Conservation (phyloP, 1,140 invertebrate species). For the Coelopa frigida region DNA sequence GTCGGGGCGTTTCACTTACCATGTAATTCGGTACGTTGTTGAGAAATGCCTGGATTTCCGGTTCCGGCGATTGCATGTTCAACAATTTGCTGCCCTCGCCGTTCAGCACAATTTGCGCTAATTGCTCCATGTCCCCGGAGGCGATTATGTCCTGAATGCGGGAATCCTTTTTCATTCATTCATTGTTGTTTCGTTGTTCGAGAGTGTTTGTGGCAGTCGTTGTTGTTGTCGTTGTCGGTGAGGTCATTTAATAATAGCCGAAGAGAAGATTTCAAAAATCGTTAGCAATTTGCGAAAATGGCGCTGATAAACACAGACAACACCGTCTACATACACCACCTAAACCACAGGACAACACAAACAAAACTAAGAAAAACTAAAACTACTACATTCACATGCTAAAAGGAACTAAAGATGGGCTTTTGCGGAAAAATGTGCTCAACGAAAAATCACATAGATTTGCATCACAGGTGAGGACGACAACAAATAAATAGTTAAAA, state of each 20-base stretch:
- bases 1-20: constrained; percentile 57
- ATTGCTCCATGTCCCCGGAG: constrained; percentile 76
- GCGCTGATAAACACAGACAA: constrained; percentile 4
- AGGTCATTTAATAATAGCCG: constrained; percentile 4
- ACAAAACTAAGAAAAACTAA: too few relatives aligned
- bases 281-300: neutral
- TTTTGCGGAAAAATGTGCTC: too few relatives aligned
- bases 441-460: too few relatives aligned
- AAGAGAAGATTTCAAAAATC: constrained; percentile 11
- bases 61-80: constrained; percentile 62
- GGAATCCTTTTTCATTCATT: constrained; percentile 42
- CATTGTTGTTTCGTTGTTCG: constrained; percentile 4
- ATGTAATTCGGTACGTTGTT: constrained; percentile 85
- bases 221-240: constrained; percentile 6
- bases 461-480: constrained; percentile 12
- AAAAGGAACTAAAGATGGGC: too few relatives aligned
- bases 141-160: constrained; percentile 59
- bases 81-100: constrained; percentile 75
- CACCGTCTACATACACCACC: constrained; percentile 10
- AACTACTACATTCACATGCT: too few relatives aligned
- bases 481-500: constrained; percentile 10
- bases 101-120: constrained; percentile 79
- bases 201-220: too few relatives aligned
- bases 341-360: neutral
- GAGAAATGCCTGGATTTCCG: constrained; percentile 81